Percentiles rank a stretch among this genome's conserved stretches.
Conservation (phyloP, 2,888 invertebrate species). For the Scaeva pyrastri region DNA sequence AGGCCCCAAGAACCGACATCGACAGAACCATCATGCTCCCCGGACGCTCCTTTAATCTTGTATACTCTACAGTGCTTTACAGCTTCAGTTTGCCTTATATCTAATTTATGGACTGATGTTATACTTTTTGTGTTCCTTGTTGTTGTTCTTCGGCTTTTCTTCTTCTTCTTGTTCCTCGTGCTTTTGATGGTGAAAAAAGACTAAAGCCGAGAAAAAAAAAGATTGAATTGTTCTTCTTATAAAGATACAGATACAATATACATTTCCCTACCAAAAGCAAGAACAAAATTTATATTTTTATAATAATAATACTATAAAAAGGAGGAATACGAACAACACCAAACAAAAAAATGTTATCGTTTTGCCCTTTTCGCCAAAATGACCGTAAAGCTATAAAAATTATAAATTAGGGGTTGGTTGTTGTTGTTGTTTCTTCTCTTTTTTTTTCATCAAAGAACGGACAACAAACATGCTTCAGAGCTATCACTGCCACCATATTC, state of each 20-base stretch:
- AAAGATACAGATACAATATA: slow-evolving; percentile 28
- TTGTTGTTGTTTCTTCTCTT: slow-evolving; percentile 7
- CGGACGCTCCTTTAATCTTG: slow-evolving; percentile 58
- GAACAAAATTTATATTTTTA: slow-evolving; percentile 56
- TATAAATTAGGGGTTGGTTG: slow-evolving; percentile 74
- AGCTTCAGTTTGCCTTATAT: slow-evolving; percentile 74
- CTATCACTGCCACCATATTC: slow-evolving; percentile 35
- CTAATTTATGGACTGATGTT: slow-evolving; percentile 68
- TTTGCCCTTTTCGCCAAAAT: slow-evolving; percentile 72
- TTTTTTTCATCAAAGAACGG: slow-evolving; percentile 42
- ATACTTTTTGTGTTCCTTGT: slow-evolving; percentile 7
- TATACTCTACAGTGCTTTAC: slow-evolving; percentile 61
- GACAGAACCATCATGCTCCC: too few relatives aligned
- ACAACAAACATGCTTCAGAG: slow-evolving; percentile 37
- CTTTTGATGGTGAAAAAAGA: slow-evolving; percentile 32
- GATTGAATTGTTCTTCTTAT: slow-evolving; percentile 32
- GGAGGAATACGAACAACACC: neutral
- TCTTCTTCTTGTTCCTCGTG: neutral
- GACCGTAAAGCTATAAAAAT: slow-evolving; percentile 73
- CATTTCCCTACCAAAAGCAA: slow-evolving; percentile 1
- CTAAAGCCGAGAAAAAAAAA: slow-evolving; percentile 16
- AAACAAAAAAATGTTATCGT: slow-evolving; percentile 38
- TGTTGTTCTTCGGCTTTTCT: slow-evolving; percentile 6
- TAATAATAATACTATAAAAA: slow-evolving; percentile 32
- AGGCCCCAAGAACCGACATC: too few relatives aligned